phyloP scores from a whole-genome alignment of 2,888 invertebrate species.

The Tiphia femorata region DNA sequence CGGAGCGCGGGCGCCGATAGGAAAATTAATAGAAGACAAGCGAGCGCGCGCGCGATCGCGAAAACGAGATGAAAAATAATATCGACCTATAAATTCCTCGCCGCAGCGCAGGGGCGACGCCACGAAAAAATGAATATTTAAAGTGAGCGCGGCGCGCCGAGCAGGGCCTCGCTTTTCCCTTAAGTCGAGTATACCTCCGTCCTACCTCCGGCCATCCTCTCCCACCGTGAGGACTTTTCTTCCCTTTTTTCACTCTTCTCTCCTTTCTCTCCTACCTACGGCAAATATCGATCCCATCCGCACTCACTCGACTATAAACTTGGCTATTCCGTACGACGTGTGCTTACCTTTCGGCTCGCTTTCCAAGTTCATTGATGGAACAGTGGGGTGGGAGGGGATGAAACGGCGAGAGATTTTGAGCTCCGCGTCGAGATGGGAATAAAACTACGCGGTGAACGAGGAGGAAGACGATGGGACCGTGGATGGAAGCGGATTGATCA shows the following conservation, averaged over 20 bases:
- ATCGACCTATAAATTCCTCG: too few relatives aligned
- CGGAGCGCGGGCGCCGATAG: too few relatives aligned
- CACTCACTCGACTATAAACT: conserved; percentile 30
- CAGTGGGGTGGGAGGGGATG: too few relatives aligned
- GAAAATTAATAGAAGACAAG: too few relatives aligned
- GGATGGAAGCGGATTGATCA: background rate
- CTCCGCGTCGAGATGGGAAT: conserved; percentile 30
- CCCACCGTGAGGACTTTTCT: background rate
- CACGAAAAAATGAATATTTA: too few relatives aligned
- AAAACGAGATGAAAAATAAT: too few relatives aligned
- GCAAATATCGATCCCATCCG: conserved; percentile 39
- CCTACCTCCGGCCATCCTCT: too few relatives aligned
- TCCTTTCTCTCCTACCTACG: conserved; percentile 5
- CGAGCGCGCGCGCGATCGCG: too few relatives aligned
- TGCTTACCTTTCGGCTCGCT: conserved; percentile 38
- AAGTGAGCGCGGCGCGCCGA: too few relatives aligned
- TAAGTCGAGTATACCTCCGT: background rate
- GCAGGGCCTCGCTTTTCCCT: too few relatives aligned
- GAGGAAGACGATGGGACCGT: background rate
- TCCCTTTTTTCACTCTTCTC: conserved; percentile 5
- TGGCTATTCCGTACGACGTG: conserved; percentile 25
- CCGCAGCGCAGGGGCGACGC: too few relatives aligned
- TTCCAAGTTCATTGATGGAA: conserved; percentile 41
- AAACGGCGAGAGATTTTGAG: conserved; percentile 26
- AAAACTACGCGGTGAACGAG: conserved; percentile 21